A percentile compares a stretch with the other conserved stretches of the same genome.
These are phyloP conservation scores for Agrotis exclamationis DNA, from an alignment of 2,888 invertebrate genomes.

Conservation along the genomic window DNA sequence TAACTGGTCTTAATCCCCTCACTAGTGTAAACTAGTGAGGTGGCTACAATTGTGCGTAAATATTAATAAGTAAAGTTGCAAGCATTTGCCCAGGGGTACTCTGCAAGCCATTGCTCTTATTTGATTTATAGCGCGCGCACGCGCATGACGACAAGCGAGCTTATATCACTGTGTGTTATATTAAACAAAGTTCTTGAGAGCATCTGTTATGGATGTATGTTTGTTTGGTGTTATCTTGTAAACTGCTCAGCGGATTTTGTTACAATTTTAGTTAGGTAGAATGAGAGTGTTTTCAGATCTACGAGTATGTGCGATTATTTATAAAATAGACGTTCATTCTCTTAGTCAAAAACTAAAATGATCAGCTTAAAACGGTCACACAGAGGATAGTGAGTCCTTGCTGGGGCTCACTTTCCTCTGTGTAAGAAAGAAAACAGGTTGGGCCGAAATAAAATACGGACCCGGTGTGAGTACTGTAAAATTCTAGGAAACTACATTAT, in stretches of 20 bases:
- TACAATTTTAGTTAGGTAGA: not conserved
- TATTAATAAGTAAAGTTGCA: conserved; percentile 51
- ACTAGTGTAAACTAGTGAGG: conserved; percentile 35
- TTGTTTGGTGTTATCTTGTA: conserved; percentile 11
- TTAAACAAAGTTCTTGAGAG: conserved; percentile 51
- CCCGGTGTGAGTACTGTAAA: too few species aligned
- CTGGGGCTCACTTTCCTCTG: too few species aligned
- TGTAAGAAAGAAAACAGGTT: too few species aligned
- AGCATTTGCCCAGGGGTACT: conserved; percentile 52
- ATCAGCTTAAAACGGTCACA: too few species aligned
- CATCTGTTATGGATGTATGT: conserved; percentile 30
- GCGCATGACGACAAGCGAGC: conserved; percentile 55
- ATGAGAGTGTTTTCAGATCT: not conserved
- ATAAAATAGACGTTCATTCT: too few species aligned
- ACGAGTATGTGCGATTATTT: too few species aligned
- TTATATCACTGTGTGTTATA: conserved; percentile 48
- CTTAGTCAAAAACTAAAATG: too few species aligned
- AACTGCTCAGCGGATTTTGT: conserved; percentile 24
- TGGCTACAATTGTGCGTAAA: conserved; percentile 55
- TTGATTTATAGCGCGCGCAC: conserved; percentile 47
- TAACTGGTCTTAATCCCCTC: not conserved
- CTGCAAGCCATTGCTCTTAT: conserved; percentile 46
- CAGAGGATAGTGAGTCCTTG: too few species aligned
- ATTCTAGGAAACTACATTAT: too few species aligned
- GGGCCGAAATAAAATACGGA: too few species aligned